Evolutionary conservation across 2,113 vertebrate species (phyloP), one percentile per base, ranked within the genome.

Genomic region (Pterocles gutturalis): DNA sequence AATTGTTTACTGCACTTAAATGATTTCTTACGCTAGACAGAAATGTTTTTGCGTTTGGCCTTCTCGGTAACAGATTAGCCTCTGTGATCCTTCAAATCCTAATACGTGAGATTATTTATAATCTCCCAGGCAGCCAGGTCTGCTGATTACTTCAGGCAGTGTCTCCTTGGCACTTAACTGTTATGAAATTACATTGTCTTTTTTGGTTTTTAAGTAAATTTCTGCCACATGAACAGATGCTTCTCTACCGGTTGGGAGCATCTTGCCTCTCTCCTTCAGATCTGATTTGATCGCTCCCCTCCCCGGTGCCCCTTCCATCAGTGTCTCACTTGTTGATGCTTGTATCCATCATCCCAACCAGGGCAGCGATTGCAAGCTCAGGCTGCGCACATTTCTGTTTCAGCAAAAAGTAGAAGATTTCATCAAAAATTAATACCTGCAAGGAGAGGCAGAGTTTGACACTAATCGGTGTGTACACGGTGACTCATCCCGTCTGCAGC

Each of bases 41-140:
- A 86, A 92, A 90, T 45, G 83, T 77, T 86, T 95, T 82, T 92
- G 80, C 71, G 4, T 83, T 90, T 87, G 93, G 96, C 83, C 87
- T 84, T 91, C 94, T 96, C 89, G 53, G 75, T 94, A 84, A 46
- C 94, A 92, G 91, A 92, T 94, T 84, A 97, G 77, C 53, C 60
- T 15, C 3, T 20, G 83, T 78, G 89, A 96, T 96, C 93, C 94
- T 78, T 82, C 61, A 38, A 73, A 60, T 71, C 91, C 57, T 89
- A 95, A 92, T 89, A 66, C 64, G 33, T 0, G 29, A 78, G 93
- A 92, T 96, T 96, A 95, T 71, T 84, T 71, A 9, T 79, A 97
- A 95, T 92, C 83, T 81, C 73, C 34, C 0, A 13, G 87, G 93
- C 69, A 67, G 51, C 65, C 75, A 33, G 64, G n/a, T 45, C 71